These are phyloP conservation scores for Heliconius nattereri DNA, from an alignment of 1,140 invertebrate species.

Conservation along the genomic window DNA sequence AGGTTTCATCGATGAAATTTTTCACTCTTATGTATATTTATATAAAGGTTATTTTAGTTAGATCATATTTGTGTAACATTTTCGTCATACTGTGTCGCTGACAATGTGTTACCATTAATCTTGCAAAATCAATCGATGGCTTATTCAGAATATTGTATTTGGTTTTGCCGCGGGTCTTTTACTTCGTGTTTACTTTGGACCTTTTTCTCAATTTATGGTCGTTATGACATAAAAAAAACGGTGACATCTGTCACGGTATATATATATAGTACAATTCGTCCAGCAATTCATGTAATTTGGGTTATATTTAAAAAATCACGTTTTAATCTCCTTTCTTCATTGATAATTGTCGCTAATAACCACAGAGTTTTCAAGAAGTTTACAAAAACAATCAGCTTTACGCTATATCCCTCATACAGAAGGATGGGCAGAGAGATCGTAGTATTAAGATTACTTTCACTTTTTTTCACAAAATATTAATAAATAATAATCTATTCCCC, in stretches of 20 bases:
- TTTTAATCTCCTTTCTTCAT: background rate
- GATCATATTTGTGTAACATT: constrained; percentile 56
- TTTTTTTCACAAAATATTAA: too few species aligned
- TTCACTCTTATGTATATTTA: constrained; percentile 58
- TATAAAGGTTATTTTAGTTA: constrained; percentile 67
- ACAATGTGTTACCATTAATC: constrained; percentile 80
- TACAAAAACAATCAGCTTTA: too few species aligned
- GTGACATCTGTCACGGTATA: constrained; percentile 64
- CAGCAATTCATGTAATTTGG: background rate
- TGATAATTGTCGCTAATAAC: background rate
- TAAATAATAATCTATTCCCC: too few species aligned
- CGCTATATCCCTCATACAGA: too few species aligned
- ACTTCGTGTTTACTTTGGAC: constrained; percentile 75
- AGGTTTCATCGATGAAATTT: constrained; percentile 65
- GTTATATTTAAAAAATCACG: background rate
- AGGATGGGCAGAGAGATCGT: too few species aligned
- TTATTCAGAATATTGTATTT: constrained; percentile 81
- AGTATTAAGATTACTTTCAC: too few species aligned
- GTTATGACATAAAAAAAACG: constrained; percentile 53
- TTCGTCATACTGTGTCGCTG: constrained; percentile 76
- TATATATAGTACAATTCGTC: background rate
- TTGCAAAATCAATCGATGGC: constrained; percentile 80
- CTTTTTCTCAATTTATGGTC: constrained; percentile 75
- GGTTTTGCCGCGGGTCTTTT: constrained; percentile 73
- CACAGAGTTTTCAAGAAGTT: background rate